These are phyloP conservation scores for Drosophila ercepeae DNA, from an alignment of 1,140 invertebrate species.

Conservation along the genomic window DNA sequence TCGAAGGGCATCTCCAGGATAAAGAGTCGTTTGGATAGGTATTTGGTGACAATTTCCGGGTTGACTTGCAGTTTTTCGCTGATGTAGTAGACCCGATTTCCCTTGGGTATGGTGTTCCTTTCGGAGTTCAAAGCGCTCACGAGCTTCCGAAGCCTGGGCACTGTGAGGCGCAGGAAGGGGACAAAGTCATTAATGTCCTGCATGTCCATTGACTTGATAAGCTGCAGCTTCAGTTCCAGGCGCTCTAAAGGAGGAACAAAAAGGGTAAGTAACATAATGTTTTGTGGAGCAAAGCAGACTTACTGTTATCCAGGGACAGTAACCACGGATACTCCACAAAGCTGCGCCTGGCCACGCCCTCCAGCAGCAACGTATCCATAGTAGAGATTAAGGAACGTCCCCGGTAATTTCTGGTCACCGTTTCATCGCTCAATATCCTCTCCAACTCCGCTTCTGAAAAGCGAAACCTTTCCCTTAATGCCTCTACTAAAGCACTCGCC, in stretches of 20 bases:
- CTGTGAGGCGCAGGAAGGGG: slow-evolving; percentile 67
- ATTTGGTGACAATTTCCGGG: slow-evolving; percentile 71
- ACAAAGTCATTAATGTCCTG: slow-evolving; percentile 78
- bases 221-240: slow-evolving; percentile 44
- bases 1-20: slow-evolving; percentile 80
- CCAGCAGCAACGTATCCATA: slow-evolving; percentile 52
- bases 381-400: slow-evolving; percentile 23
- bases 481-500: slow-evolving; percentile 20
- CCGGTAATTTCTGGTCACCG: slow-evolving; percentile 56
- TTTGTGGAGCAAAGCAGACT: neutral
- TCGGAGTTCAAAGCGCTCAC: slow-evolving; percentile 52
- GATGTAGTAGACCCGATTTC: slow-evolving; percentile 81
- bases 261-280: neutral
- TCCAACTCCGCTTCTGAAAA: slow-evolving; percentile 40
- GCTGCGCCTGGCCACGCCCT: slow-evolving; percentile 61
- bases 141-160: slow-evolving; percentile 62
- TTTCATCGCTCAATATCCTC: slow-evolving; percentile 56
- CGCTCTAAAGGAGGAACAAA: slow-evolving; percentile 32
- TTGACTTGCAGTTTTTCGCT: slow-evolving; percentile 63
- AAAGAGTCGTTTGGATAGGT: slow-evolving; percentile 73
- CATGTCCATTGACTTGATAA: slow-evolving; percentile 57
- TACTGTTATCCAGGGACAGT: slow-evolving; percentile 61
- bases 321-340: slow-evolving; percentile 79
- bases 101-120: slow-evolving; percentile 27
- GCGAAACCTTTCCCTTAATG: slow-evolving; percentile 58